Evolutionary conservation across 2,888 invertebrate genomes (phyloP), one percentile per base, ranked within the genome.

Genomic region (Drosophila mulleri): DNA sequence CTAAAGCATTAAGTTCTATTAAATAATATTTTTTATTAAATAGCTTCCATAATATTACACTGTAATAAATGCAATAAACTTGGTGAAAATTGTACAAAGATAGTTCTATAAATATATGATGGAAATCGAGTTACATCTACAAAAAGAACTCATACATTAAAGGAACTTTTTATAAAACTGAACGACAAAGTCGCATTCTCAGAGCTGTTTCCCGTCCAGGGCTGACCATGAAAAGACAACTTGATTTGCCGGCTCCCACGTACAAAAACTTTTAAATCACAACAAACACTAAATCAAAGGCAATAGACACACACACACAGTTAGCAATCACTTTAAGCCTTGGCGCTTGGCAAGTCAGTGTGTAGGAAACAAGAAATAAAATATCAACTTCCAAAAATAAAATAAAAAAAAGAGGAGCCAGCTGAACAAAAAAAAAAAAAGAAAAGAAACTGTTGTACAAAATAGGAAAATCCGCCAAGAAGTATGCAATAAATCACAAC

Each of bases 401-500:
- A 2, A 53, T 2, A 23, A 23, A 2, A 53, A 29, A 37, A 41
- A 29, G 48, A 44, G 50, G 14, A 32, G 45, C 45, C 16, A 44
- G 1, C 29, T 29, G 29, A 8, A 82, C 64, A 29, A 29, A 29
- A 44, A 2, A 26, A 26, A 82, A 67, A 7, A 29, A 29, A 44
- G 50, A 47, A 11, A 20, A 67, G 58, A 73, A 82, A 68, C 65
- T 61, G 53, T 75, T 67, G 77, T 73, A 80, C 73, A 83, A 70
- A 82, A 80, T 70, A 76, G 75, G 52, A 64, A 76, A 83, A 83
- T 80, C 77, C 82, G 76, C 84, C 74, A 73, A 82, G 76, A 75
- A 84, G 82, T 82, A 81, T 76, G 82, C 82, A 82, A 82, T 82
- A 82, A 82, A 82, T 82, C 82, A 84, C 72, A 74, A 82, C 72